Evolutionary conservation across 1,140 invertebrate species (phyloP).

Genomic region (Hyles euphorbiae): DNA sequence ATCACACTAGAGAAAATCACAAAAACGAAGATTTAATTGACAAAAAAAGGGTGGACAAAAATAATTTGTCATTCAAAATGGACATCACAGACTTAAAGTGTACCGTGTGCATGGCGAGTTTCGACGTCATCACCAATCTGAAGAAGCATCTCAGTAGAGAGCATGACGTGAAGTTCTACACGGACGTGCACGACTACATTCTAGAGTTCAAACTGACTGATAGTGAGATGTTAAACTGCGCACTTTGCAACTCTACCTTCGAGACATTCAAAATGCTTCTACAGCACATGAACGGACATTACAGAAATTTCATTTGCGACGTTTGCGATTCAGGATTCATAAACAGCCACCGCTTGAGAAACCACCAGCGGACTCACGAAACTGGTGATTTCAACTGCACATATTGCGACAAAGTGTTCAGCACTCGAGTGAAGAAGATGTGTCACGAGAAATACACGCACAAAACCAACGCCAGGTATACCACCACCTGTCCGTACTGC

Average conservation of each 20-base stretch:
- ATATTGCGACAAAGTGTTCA: slow-evolving; percentile 66
- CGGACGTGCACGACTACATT: slow-evolving; percentile 51
- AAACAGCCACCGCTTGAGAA: slow-evolving; percentile 70
- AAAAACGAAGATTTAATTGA: slow-evolving; percentile 29
- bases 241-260: slow-evolving; percentile 46
- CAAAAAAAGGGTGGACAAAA: slow-evolving; percentile 42
- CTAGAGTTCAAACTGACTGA: slow-evolving; percentile 54
- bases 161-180: slow-evolving; percentile 50
- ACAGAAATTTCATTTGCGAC: slow-evolving; percentile 83
- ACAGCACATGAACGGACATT: slow-evolving; percentile 69
- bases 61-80: slow-evolving; percentile 55
- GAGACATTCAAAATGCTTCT: slow-evolving; percentile 61
- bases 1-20: slow-evolving; percentile 38
- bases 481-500: slow-evolving; percentile 55
- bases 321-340: slow-evolving; percentile 84
- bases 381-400: slow-evolving; percentile 52
- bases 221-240: slow-evolving; percentile 45
- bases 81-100: slow-evolving; percentile 59
- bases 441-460: slow-evolving; percentile 62
- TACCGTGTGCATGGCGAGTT: slow-evolving; percentile 32
- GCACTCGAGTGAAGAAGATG: slow-evolving; percentile 41
- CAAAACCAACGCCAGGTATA: slow-evolving; percentile 47
- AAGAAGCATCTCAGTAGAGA: slow-evolving; percentile 43
- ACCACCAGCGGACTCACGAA: slow-evolving; percentile 66
- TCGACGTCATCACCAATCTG: slow-evolving; percentile 35